Conservation (phyloP, 2,888 invertebrate genomes). For the Cheilosia variabilis region DNA sequence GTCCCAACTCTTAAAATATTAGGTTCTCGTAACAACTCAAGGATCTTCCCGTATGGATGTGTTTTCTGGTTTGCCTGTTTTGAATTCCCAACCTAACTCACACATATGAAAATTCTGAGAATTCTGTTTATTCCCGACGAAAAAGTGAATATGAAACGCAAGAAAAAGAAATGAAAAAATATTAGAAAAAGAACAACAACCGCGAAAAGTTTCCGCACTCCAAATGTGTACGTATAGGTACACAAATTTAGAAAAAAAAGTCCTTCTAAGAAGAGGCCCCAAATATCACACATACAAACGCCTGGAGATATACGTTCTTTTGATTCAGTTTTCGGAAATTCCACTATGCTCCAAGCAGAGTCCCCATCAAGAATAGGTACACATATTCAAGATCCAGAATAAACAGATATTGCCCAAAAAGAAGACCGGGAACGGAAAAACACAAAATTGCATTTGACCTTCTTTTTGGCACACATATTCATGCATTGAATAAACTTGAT, state of each 20-base stretch:
- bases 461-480: constrained; percentile 64
- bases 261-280: constrained; percentile 39
- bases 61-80: constrained; percentile 27
- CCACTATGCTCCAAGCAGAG: constrained; percentile 11
- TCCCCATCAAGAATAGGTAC: background rate
- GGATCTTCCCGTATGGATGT: constrained; percentile 9
- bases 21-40: constrained; percentile 42
- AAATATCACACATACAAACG: constrained; percentile 17
- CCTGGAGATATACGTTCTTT: constrained; percentile 9
- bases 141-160: constrained; percentile 18
- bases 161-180: constrained; percentile 16
- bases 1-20: constrained; percentile 47
- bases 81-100: constrained; percentile 60
- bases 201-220: constrained; percentile 46
- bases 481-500: constrained; percentile 1
- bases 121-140: constrained; percentile 60
- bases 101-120: constrained; percentile 70
- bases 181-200: constrained; percentile 11
- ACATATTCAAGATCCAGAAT: constrained; percentile 26
- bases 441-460: constrained; percentile 75
- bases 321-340: constrained; percentile 35
- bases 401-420: constrained; percentile 7
- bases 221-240: background rate
- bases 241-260: constrained; percentile 47
- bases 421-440: constrained; percentile 56